Evolutionary conservation across 2,888 invertebrate genomes (phyloP).

Genomic region (Odontothrips loti): DNA sequence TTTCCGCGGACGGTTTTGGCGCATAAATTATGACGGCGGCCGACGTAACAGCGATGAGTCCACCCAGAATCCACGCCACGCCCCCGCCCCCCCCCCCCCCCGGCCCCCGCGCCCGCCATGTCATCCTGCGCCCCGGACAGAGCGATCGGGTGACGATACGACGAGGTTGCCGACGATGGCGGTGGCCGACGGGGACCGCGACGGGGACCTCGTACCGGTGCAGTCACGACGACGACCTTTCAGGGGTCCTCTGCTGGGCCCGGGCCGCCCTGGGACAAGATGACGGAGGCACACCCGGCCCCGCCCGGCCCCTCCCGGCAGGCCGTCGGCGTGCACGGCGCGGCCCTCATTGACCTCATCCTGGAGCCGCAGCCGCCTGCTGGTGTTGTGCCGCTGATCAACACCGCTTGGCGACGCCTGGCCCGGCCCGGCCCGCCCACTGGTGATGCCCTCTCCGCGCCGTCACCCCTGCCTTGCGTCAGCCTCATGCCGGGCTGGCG

Average conservation of each 20-base stretch:
- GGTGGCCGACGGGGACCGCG: not conserved
- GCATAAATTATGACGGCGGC: not conserved
- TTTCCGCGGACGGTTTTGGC: too few species aligned
- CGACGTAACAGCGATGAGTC: slow-evolving; percentile 5
- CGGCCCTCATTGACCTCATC: slow-evolving; percentile 1
- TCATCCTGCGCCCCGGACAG: not conserved
- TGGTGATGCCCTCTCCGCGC: too few species aligned
- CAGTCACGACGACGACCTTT: slow-evolving; percentile 2
- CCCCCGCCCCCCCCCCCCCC: not conserved
- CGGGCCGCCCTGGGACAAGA: not conserved
- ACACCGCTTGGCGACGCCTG: too few species aligned
- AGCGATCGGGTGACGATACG: not conserved
- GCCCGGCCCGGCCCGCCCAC: too few species aligned
- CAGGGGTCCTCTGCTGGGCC: not conserved
- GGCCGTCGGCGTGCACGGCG: not conserved
- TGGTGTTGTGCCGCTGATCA: not conserved
- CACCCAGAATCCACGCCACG: not conserved
- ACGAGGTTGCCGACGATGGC: not conserved
- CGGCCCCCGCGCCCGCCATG: not conserved
- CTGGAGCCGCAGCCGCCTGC: not conserved
- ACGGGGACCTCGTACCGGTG: not conserved
- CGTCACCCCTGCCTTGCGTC: too few species aligned
- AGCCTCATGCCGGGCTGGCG: too few species aligned
- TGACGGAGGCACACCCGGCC: not conserved
- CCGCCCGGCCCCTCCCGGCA: not conserved